Conservation (phyloP, 64 coral and sea anemone species). For the Trachythela sp. region DNA sequence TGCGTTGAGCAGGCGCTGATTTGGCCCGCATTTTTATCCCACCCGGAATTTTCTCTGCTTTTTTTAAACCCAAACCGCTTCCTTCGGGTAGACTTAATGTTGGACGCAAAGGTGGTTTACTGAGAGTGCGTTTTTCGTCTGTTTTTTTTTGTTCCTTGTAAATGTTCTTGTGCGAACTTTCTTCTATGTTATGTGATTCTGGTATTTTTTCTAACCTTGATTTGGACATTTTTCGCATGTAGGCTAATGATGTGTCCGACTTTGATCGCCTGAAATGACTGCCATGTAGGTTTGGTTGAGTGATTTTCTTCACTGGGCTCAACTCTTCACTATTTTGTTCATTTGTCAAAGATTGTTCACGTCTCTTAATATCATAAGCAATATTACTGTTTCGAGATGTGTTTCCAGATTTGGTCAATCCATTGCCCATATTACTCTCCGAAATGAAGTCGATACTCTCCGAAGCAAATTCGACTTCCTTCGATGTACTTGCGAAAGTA, state of each 20-base stretch:
- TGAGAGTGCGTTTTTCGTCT: background rate
- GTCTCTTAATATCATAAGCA: no score
- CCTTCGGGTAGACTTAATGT: background rate
- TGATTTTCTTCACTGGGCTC: no score
- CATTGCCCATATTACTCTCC: no score
- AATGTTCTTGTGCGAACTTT: background rate
- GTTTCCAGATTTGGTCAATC: background rate
- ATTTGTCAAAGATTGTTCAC: no score
- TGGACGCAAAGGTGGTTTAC: background rate
- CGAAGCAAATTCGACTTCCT: background rate
- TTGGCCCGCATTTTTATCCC: background rate
- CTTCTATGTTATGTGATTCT: background rate
- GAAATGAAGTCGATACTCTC: no score
- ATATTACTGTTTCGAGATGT: background rate
- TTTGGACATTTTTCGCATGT: background rate
- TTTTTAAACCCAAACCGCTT: background rate
- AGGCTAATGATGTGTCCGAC: background rate
- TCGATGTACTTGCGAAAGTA: background rate
- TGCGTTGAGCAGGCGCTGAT: background rate
- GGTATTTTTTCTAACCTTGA: background rate
- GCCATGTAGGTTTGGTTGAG: background rate
- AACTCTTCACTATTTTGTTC: no score
- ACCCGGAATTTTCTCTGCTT: background rate
- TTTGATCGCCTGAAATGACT: background rate
- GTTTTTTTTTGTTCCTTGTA: background rate